Percentiles rank a stretch among this genome's conserved stretches.
Conservation (phyloP, 2,113 vertebrate species). For the Nycticryphes semicollaris region DNA sequence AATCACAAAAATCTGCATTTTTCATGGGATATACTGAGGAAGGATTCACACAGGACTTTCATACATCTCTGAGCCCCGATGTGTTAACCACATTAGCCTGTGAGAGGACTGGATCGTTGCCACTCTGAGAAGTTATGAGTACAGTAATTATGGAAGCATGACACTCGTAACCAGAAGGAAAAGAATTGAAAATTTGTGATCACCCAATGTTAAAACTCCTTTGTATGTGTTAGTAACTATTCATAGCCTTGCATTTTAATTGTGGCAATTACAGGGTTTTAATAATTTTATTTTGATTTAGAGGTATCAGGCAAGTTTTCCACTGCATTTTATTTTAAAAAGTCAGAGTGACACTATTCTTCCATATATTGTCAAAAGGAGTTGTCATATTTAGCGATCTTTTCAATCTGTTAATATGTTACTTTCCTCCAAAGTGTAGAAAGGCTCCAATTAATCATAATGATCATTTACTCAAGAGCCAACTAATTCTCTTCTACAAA, state of each 20-base stretch:
- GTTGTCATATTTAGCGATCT: neutral
- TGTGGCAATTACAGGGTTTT: neutral
- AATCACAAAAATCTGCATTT: neutral
- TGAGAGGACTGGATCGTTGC: neutral
- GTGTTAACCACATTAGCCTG: neutral
- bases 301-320: neutral
- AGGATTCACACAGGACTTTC: accelerated
- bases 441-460: slow-evolving; percentile 20
- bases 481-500: slow-evolving; percentile 24
- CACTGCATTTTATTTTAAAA: neutral
- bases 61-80: accelerated
- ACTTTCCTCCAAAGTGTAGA: neutral
- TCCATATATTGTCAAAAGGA: neutral
- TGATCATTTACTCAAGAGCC: slow-evolving; percentile 20
- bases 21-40: neutral
- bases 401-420: neutral
- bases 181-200: slow-evolving; percentile 8
- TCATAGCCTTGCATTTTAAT: neutral
- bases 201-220: neutral
- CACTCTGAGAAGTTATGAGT: neutral
- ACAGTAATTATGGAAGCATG: neutral
- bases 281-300: neutral
- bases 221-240: neutral
- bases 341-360: neutral
- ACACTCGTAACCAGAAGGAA: neutral